Evolutionary conservation across 2,888 invertebrate genomes (phyloP), one percentile per base, ranked within the genome.

Genomic region (Leptinotarsa juncta): DNA sequence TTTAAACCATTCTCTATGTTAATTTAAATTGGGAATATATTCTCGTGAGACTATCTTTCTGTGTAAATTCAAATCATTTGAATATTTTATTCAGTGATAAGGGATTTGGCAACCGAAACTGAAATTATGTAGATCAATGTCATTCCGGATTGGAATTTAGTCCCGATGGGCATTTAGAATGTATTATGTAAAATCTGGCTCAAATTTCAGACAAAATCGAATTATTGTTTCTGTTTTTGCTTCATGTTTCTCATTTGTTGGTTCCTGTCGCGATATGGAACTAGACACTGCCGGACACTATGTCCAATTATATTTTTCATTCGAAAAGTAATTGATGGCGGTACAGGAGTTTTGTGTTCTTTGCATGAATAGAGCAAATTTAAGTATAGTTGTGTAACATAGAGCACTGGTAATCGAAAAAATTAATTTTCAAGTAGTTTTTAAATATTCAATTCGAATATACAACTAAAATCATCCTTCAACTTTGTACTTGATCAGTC

Each of bases 91-190:
- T 70, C 70, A 67, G 70, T 75, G 75, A 77, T 77, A 76, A 74
- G 76, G 79, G 77, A 77, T 76, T 67, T 62, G 62, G 68, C 68
- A 50, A 74, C 71, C 71, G 75, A 69, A 75, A 79, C 60, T 65
- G 62, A 76, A 74, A 79, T 79, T 77, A 79, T 79, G 79, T 76
- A 79, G 77, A 79, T 79, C 75, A 71, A 73, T 77, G 74, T 78
- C 74, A 73, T 65, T 67, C 67, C 70, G 71, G 69, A 76, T 76
- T 73, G 71, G 77, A 78, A 71, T 72, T 72, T 57, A 49, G 26
- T 70, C 75, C 69, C 75, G n/a, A 32, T 57, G 70, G 73, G 76
- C 73, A 62, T 71, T 70, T 50, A 48, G 70, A 57, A 67, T 67
- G 66, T 65, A 67, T 73, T 73, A 71, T 73, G 71, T 68, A 71